Evolutionary conservation across 1,140 invertebrate genomes (phyloP).

Genomic region (Drosophila kanapiae): DNA sequence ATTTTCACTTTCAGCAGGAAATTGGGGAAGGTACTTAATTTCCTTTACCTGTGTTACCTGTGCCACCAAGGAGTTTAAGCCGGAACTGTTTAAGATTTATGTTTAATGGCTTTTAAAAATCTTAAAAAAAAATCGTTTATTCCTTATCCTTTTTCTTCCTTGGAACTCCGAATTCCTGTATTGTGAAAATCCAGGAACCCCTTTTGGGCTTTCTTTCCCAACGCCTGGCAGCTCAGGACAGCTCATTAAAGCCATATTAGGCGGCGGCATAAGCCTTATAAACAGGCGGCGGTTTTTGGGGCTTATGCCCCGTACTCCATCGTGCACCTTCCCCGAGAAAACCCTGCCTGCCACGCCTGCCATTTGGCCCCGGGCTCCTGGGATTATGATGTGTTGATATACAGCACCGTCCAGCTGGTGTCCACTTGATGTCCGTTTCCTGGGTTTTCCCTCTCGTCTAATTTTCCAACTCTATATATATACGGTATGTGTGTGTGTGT

Average conservation of each 20-base stretch:
- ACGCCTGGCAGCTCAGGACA: slow-evolving; percentile 15
- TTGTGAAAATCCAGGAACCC: slow-evolving; percentile 12
- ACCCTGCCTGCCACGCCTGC: no score
- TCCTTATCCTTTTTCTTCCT: neutral
- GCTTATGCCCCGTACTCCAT: neutral
- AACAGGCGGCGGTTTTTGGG: slow-evolving; percentile 35
- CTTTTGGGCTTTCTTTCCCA: slow-evolving; percentile 21
- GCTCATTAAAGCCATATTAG: slow-evolving; percentile 77
- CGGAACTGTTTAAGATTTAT: slow-evolving; percentile 46
- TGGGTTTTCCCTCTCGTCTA: slow-evolving; percentile 44
- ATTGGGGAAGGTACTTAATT: slow-evolving; percentile 17
- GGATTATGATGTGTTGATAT: slow-evolving; percentile 79
- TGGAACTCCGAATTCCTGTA: neutral
- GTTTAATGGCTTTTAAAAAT: slow-evolving; percentile 36
- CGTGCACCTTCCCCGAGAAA: neutral
- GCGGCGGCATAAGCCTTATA: slow-evolving; percentile 46
- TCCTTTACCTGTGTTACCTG: slow-evolving; percentile 21
- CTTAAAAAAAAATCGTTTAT: slow-evolving; percentile 18
- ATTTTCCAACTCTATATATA: slow-evolving; percentile 26
- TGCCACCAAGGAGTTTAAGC: neutral
- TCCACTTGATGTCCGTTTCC: slow-evolving; percentile 48
- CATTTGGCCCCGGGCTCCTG: slow-evolving; percentile 24
- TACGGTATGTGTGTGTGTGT: slow-evolving; percentile 10
- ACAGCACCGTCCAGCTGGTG: slow-evolving; percentile 56
- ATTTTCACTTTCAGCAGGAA: slow-evolving; percentile 41